A percentile compares a stretch with the other conserved stretches of the same genome.
Evolutionary conservation across 2,888 invertebrate species (phyloP).

Genomic region (Phania funesta): DNA sequence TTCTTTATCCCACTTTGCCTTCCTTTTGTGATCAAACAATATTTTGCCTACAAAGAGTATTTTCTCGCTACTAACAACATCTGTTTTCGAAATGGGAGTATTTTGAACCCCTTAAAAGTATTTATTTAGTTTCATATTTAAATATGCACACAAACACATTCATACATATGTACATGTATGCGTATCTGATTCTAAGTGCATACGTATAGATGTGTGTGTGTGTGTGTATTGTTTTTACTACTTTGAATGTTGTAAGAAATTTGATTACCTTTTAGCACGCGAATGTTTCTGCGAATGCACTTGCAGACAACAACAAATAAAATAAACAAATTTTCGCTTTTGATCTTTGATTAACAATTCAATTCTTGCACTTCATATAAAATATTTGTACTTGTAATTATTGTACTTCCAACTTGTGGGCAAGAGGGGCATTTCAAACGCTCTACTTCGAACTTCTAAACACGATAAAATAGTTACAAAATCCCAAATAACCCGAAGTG

Average conservation of each 20-base stretch:
- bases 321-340: conserved; percentile 35
- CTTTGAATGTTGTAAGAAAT: conserved; percentile 31
- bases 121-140: conserved; percentile 20
- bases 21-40: background rate
- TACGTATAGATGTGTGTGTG: too few relatives aligned
- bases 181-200: too few relatives aligned
- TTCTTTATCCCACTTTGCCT: background rate
- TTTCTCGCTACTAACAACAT: background rate
- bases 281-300: conserved; percentile 41
- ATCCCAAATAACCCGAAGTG: background rate
- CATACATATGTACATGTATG: background rate
- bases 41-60: background rate
- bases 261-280: conserved; percentile 51
- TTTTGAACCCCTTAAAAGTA: conserved; percentile 16
- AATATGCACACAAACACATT: background rate
- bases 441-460: background rate
- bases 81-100: conserved; percentile 11
- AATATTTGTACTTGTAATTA: too few relatives aligned
- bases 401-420: background rate
- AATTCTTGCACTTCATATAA: conserved; percentile 14
- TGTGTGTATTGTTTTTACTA: too few relatives aligned
- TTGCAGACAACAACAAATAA: conserved; percentile 20
- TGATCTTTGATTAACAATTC: conserved; percentile 23
- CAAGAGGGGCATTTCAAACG: background rate
- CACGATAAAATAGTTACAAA: background rate